A percentile compares a stretch with the other conserved stretches of the same genome.
Conservation (phyloP, 2,797 vertebrate species). For the Harpagifer antarcticus region DNA sequence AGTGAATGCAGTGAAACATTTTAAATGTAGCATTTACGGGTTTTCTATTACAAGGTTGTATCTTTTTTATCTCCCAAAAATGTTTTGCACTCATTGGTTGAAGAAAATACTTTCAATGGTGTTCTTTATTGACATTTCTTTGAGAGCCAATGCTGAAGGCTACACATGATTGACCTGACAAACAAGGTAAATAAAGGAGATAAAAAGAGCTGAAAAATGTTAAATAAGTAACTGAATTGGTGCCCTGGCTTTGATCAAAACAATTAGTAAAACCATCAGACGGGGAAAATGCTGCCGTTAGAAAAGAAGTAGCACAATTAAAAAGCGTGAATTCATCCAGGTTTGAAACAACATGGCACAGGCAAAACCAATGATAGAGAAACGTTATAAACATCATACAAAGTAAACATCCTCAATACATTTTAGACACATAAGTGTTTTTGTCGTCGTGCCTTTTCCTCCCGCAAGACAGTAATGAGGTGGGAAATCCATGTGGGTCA, state of each 20-base stretch:
- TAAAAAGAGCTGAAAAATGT: conserved; percentile 4
- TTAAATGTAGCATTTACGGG: too few relatives aligned
- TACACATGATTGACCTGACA: conserved; percentile 27
- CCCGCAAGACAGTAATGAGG: conserved; percentile 60
- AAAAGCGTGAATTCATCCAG: conserved; percentile 4
- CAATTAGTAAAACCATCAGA: conserved; percentile 35
- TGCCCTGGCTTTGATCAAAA: background rate
- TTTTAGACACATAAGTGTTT: conserved; percentile 25
- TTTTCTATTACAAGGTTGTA: too few relatives aligned
- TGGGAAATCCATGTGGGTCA: conserved; percentile 37
- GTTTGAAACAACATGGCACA: conserved; percentile 2
- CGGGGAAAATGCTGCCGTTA: conserved; percentile 27
- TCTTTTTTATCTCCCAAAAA: too few relatives aligned
- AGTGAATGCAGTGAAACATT: too few relatives aligned
- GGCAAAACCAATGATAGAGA: background rate
- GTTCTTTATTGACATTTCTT: too few relatives aligned
- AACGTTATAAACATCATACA: background rate
- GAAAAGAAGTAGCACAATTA: conserved; percentile 33
- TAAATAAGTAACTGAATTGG: too few relatives aligned
- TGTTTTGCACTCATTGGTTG: too few relatives aligned
- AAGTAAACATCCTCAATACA: conserved; percentile 3
- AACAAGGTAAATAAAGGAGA: background rate
- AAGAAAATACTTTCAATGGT: too few relatives aligned
- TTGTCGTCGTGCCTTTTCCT: conserved; percentile 9
- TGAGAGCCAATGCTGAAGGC: too few relatives aligned